Percentiles rank a stretch among this genome's conserved stretches.
Conservation (phyloP, 2,797 vertebrate species). For the Enteromius fasciolatus region DNA sequence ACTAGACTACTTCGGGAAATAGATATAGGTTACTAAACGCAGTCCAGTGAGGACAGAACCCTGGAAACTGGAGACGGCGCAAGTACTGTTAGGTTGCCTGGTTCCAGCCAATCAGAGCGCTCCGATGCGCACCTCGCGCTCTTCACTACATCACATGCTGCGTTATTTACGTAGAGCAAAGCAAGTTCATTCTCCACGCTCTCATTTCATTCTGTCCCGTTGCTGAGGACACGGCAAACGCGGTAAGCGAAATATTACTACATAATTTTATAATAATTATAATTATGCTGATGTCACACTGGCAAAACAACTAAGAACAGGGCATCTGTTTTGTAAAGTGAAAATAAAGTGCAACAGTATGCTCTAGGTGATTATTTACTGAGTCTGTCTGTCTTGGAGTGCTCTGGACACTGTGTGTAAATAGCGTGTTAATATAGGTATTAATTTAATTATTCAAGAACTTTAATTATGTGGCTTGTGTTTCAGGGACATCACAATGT, state of each 20-base stretch:
- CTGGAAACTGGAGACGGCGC: constrained; percentile 10
- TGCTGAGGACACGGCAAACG: neutral
- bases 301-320: neutral
- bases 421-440: neutral
- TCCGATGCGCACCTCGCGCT: neutral
- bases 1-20: neutral
- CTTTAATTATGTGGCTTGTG: neutral
- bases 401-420: neutral
- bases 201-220: neutral
- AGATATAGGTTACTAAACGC: neutral
- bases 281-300: neutral
- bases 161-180: neutral
- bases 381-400: neutral
- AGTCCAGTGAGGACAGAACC: neutral
- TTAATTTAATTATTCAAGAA: neutral
- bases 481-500: constrained; percentile 70
- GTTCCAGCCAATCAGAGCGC: constrained; percentile 19
- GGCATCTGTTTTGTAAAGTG: neutral
- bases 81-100: neutral
- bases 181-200: neutral
- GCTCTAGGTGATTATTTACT: neutral
- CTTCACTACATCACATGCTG: neutral
- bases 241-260: neutral
- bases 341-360: neutral
- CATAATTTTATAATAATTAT: neutral